Conservation (phyloP, 2,797 vertebrate species). For the Coendou prehensilis region DNA sequence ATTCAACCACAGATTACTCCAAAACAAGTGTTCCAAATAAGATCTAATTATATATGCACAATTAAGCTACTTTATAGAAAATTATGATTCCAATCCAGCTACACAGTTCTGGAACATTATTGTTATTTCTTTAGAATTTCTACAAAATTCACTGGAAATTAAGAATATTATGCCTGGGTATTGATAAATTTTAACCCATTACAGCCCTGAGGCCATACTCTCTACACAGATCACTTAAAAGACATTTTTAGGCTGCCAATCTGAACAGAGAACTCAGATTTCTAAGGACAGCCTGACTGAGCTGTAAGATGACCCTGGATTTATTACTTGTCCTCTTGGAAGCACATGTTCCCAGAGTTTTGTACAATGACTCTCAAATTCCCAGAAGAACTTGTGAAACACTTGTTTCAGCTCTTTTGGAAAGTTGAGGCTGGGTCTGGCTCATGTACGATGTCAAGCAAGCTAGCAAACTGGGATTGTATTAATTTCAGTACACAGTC, state of each 20-base stretch:
- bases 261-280: constrained; percentile 57
- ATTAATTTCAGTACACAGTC: constrained; percentile 17
- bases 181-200: constrained; percentile 60
- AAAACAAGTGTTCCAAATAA: constrained; percentile 64
- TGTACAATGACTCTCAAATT: constrained; percentile 53
- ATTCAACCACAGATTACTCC: constrained; percentile 31
- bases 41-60: constrained; percentile 63
- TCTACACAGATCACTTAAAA: constrained; percentile 28
- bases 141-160: constrained; percentile 61
- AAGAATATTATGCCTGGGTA: constrained; percentile 40
- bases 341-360: constrained; percentile 49
- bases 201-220: not conserved
- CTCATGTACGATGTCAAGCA: constrained; percentile 24
- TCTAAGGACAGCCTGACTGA: constrained; percentile 1
- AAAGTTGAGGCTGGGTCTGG: constrained; percentile 52
- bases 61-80: constrained; percentile 67
- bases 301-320: not conserved
- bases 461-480: constrained; percentile 47
- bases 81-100: constrained; percentile 67
- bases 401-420: constrained; percentile 13
- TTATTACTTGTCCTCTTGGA: constrained; percentile 21
- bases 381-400: not conserved
- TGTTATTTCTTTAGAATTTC: constrained; percentile 64
- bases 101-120: constrained; percentile 54
- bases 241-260: not conserved